Evolutionary conservation across 2,797 vertebrate genomes (phyloP).

Genomic region (Hippocampus kuda): DNA sequence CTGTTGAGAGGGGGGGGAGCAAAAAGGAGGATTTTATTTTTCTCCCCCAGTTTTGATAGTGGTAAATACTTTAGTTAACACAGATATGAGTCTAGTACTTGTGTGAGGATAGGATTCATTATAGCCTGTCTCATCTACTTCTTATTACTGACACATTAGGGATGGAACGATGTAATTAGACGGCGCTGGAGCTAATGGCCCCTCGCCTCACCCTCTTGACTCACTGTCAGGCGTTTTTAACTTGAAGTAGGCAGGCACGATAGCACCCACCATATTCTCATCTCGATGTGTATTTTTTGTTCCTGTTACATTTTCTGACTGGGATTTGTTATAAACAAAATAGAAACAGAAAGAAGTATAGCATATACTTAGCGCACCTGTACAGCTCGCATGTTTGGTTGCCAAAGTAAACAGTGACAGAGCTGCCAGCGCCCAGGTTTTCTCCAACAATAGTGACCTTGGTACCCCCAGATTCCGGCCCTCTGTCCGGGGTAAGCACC

Average conservation of each 20-base stretch:
- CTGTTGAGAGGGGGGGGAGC: conserved; percentile 43
- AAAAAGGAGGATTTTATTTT: conserved; percentile 23
- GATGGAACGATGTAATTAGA: conserved; percentile 74
- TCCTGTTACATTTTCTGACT: too few species aligned
- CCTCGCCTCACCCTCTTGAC: conserved; percentile 43
- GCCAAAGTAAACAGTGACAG: conserved; percentile 75
- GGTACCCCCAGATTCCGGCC: conserved; percentile 88
- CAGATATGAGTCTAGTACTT: conserved; percentile 31
- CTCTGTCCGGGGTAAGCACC: conserved; percentile 76
- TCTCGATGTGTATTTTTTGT: conserved; percentile 7
- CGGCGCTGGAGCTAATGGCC: conserved; percentile 48
- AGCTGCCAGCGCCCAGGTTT: conserved; percentile 81
- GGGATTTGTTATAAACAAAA: not conserved
- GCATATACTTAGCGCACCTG: conserved; percentile 63
- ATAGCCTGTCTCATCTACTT: conserved; percentile 49
- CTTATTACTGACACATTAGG: conserved; percentile 60
- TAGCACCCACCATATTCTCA: conserved; percentile 26
- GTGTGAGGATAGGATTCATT: conserved; percentile 37
- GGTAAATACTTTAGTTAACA: conserved; percentile 28
- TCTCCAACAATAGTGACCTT: conserved; percentile 87
- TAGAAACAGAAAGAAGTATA: not conserved
- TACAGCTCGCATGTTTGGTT: conserved; percentile 90
- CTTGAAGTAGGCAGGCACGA: conserved; percentile 53
- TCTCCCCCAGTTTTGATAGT: conserved; percentile 21
- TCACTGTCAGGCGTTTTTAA: conserved; percentile 43